These are phyloP conservation scores for Melanocharis versteri DNA, from an alignment of 2,113 vertebrate species.

Conservation along the genomic window DNA sequence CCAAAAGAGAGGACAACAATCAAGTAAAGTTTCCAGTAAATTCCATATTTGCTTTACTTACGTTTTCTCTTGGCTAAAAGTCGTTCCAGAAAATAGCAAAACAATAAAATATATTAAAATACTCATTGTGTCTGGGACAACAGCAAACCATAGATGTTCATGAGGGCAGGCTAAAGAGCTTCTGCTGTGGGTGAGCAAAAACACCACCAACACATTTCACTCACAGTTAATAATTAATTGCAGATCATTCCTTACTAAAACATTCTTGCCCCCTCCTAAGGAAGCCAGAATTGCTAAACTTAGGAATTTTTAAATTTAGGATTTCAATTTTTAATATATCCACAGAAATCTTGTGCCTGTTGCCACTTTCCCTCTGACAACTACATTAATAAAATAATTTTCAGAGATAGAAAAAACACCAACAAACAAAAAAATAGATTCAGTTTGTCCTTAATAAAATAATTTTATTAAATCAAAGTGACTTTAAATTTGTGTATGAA, in stretches of 20 bases:
- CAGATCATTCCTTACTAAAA: neutral
- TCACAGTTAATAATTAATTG: constrained; percentile 72
- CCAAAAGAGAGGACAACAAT: neutral
- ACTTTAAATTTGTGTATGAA: neutral
- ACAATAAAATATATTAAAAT: constrained; percentile 32
- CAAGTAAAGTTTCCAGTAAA: neutral
- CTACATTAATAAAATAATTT: neutral
- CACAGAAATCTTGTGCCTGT: neutral
- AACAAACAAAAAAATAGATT: neutral
- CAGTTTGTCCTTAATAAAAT: neutral
- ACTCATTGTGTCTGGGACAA: constrained; percentile 31
- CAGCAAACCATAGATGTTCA: neutral
- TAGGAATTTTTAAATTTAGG: neutral
- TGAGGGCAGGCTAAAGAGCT: neutral
- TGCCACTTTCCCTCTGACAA: neutral
- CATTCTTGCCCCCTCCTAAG: neutral
- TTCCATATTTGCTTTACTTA: constrained; percentile 56
- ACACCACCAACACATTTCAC: neutral
- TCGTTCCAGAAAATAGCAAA: constrained; percentile 39
- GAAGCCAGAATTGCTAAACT: neutral
- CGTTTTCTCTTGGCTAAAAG: constrained; percentile 73
- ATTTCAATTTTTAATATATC: neutral
- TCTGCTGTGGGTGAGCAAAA: neutral
- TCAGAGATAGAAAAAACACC: accelerated
- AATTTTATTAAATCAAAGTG: neutral